Conservation (phyloP, 2,113 vertebrate species). For the Sclerurus mexicanus region DNA sequence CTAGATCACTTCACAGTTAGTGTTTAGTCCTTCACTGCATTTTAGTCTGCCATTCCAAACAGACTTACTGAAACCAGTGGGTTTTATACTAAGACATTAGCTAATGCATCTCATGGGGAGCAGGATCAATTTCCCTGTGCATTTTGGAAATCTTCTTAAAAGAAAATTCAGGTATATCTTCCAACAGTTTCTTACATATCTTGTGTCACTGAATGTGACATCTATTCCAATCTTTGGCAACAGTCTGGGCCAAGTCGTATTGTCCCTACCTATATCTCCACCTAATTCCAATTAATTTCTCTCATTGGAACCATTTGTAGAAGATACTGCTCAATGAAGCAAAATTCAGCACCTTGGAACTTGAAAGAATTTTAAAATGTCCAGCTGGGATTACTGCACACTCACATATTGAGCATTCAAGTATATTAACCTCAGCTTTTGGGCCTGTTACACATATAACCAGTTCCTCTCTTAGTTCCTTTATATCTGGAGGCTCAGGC, state of each 20-base stretch:
- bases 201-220: background rate
- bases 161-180: background rate
- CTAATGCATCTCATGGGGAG: background rate
- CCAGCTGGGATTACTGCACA: background rate
- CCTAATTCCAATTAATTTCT: background rate
- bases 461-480: background rate
- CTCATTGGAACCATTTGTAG: background rate
- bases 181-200: background rate
- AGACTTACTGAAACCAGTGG: background rate
- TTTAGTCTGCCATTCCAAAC: background rate
- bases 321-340: background rate
- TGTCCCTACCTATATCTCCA: background rate
- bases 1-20: background rate
- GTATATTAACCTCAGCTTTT: background rate
- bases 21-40: background rate
- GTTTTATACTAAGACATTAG: background rate
- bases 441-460: background rate
- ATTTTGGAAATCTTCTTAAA: background rate
- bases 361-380: background rate
- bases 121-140: background rate
- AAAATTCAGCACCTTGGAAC: background rate
- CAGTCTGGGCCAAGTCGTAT: background rate
- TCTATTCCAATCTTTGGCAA: background rate
- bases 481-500: background rate
- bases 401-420: background rate